Conservation (phyloP, 1,140 invertebrate species). For the Aphidius gifuensis region DNA sequence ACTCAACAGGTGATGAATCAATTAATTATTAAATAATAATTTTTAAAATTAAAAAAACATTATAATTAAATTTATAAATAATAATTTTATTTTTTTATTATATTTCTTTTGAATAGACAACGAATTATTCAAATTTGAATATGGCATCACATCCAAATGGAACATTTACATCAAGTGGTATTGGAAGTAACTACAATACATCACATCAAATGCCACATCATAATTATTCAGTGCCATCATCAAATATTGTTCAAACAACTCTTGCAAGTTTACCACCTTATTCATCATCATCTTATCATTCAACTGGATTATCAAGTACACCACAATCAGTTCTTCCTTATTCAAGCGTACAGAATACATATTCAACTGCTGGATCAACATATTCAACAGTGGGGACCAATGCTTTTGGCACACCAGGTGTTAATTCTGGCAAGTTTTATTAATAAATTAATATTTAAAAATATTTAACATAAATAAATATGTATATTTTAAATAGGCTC, state of each 20-base stretch:
- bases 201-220: constrained; percentile 41
- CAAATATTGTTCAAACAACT: constrained; percentile 41
- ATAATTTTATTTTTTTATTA: constrained; percentile 1
- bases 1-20: constrained; percentile 41
- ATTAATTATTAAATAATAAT: neutral
- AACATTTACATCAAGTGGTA: constrained; percentile 40
- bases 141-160: constrained; percentile 49
- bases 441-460: constrained; percentile 2
- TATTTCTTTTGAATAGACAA: constrained; percentile 36
- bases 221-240: constrained; percentile 45
- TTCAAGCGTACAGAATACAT: constrained; percentile 45
- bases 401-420: constrained; percentile 46
- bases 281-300: constrained; percentile 47
- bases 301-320: constrained; percentile 42
- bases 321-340: constrained; percentile 47
- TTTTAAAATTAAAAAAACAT: constrained; percentile 40
- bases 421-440: constrained; percentile 41
- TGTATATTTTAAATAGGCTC: constrained; percentile 33
- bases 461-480: neutral
- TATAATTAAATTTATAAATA: constrained; percentile 8
- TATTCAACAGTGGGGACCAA: constrained; percentile 52
- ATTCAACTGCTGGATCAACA: constrained; percentile 43
- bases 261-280: constrained; percentile 45
- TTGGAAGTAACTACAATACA: constrained; percentile 39
- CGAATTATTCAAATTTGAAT: constrained; percentile 47